Evolutionary conservation across 2,888 invertebrate species (phyloP).

Genomic region (Drosophila leonis): DNA sequence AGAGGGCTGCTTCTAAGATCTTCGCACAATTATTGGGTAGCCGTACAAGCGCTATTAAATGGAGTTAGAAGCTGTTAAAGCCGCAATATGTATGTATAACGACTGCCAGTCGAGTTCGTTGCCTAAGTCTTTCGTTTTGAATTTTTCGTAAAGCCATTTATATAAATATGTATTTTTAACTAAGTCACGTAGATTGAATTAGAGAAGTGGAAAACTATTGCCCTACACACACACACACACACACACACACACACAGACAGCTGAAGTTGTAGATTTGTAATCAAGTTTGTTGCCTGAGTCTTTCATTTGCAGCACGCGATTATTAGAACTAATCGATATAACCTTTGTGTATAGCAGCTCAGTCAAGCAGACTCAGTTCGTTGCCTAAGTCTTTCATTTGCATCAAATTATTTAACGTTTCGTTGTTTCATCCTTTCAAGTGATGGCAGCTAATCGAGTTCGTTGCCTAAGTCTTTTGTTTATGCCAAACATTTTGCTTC

Average conservation of each 20-base stretch:
- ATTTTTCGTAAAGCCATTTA: not conserved
- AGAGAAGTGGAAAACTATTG: constrained; percentile 18
- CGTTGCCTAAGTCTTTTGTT: constrained; percentile 6
- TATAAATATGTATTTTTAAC: constrained; percentile 1
- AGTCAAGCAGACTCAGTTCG: constrained; percentile 16
- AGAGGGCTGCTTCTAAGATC: constrained; percentile 34
- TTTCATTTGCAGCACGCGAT: constrained; percentile 42
- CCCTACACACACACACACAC: constrained; percentile 9
- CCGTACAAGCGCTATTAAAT: constrained; percentile 53
- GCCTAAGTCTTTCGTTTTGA: constrained; percentile 61
- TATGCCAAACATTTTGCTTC: not conserved
- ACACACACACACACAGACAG: constrained; percentile 10
- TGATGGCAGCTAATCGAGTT: not conserved
- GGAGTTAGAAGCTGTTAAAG: constrained; percentile 28
- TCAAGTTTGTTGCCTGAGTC: constrained; percentile 65
- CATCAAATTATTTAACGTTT: not conserved
- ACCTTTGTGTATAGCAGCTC: not conserved
- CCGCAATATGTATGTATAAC: constrained; percentile 2
- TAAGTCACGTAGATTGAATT: constrained; percentile 13
- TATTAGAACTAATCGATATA: constrained; percentile 8
- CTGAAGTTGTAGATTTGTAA: constrained; percentile 56
- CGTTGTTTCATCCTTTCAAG: not conserved
- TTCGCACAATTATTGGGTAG: constrained; percentile 55
- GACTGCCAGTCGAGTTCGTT: constrained; percentile 48
- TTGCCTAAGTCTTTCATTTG: constrained; percentile 15